Conservation (phyloP, 2,888 invertebrate genomes). For the Gymnosoma rotundatum region DNA sequence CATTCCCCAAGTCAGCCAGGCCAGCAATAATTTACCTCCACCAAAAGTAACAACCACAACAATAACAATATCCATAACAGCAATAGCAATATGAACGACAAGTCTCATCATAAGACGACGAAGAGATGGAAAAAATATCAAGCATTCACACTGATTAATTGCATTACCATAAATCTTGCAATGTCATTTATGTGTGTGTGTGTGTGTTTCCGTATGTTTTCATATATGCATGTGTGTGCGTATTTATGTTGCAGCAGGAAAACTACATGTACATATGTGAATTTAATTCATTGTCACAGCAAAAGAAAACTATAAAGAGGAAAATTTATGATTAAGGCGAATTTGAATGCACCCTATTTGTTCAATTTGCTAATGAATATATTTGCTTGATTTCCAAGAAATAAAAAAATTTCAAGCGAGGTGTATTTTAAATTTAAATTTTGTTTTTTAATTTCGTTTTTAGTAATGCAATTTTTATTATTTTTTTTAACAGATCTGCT, state of each 20-base stretch:
- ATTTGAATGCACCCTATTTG: background rate
- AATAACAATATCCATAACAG: conserved; percentile 36
- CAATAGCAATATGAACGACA: conserved; percentile 57
- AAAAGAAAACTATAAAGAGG: conserved; percentile 40
- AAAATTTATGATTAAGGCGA: background rate
- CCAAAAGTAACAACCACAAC: conserved; percentile 15
- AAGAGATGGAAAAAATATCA: conserved; percentile 48
- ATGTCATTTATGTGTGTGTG: conserved; percentile 52
- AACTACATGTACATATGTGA: conserved; percentile 50
- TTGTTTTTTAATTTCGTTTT: no score
- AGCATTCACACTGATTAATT: conserved; percentile 72
- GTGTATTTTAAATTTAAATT: no score
- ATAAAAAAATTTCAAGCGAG: no score
- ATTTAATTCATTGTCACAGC: conserved; percentile 57
- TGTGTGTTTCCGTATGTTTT: conserved; percentile 8
- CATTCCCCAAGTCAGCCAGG: conserved; percentile 50
- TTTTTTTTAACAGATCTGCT: no score
- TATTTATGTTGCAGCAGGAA: conserved; percentile 24
- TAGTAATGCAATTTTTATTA: no score
- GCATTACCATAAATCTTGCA: conserved; percentile 72
- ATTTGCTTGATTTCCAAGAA: background rate
- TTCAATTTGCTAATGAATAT: background rate
- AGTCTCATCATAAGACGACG: conserved; percentile 50
- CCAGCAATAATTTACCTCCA: conserved; percentile 57
- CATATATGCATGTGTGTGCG: background rate